Percentiles rank a stretch among this genome's conserved stretches.
Evolutionary conservation across 2,888 invertebrate genomes (phyloP).

Genomic region (Sminthurinus aureus): DNA sequence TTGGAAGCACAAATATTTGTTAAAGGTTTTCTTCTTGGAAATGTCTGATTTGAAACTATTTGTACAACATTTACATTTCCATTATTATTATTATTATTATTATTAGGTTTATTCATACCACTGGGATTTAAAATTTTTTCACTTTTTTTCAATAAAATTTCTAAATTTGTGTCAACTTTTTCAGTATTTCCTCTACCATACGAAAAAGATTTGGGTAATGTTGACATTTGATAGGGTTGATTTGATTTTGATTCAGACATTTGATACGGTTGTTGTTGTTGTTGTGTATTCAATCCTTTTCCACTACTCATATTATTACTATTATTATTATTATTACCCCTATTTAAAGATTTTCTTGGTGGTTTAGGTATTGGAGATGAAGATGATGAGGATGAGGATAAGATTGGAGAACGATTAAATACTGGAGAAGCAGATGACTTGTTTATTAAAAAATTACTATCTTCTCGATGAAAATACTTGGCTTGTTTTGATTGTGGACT

Average conservation of each 20-base stretch:
- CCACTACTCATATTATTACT: too few species aligned
- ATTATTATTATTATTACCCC: neutral
- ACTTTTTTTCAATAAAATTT: slow-evolving; percentile 44
- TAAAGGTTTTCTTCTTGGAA: slow-evolving; percentile 26
- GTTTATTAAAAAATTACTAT: neutral
- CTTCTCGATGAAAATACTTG: slow-evolving; percentile 14
- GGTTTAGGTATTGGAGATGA: slow-evolving; percentile 22
- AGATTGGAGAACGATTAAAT: too few species aligned
- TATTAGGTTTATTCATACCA: neutral
- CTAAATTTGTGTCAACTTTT: neutral
- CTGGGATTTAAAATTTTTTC: slow-evolving; percentile 42
- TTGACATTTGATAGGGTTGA: neutral
- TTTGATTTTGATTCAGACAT: too few species aligned
- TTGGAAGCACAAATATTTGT: neutral
- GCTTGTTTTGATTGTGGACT: slow-evolving; percentile 15
- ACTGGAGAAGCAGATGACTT: too few species aligned
- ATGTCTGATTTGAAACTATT: slow-evolving; percentile 27
- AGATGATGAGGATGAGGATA: neutral
- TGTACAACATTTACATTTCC: slow-evolving; percentile 29
- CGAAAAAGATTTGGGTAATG: neutral
- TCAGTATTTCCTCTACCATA: neutral
- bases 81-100: neutral
- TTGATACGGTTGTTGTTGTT: neutral
- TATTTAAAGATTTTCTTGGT: slow-evolving; percentile 26
- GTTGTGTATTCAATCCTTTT: neutral